Evolutionary conservation across 2,888 invertebrate species (phyloP), one percentile per base, ranked within the genome.

Genomic region (Athetis lepigone): DNA sequence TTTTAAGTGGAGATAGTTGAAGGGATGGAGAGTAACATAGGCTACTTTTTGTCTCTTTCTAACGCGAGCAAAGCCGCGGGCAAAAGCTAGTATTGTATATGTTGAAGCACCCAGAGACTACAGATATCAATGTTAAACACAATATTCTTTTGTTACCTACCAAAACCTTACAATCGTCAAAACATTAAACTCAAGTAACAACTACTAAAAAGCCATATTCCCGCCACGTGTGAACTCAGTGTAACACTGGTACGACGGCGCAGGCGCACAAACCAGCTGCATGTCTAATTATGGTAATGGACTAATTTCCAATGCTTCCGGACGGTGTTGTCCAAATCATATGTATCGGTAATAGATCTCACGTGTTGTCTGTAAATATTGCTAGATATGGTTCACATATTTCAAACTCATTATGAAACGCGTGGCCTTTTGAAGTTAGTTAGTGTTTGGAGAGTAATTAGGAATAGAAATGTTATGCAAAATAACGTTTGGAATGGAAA

Each of bases 221-320:
- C 43, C 52, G 4, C 42, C 40, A 27, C 49, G 49, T 52, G 49
- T 45, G 6, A 63, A 55, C 27, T 33, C 21, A 49, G 45, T 49
- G 57, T 75, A 51, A 66, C 37, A 61, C 66, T 66, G 25, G 47
- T 55, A 39, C 43, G 43, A 45, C 19, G 52, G 50, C 61, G 62
- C 63, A 64, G 29, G 54, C 51, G 27, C 40, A 58, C 58, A 46
- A 39, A 43, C 66, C 74, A 87, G 87, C 87, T 87, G 89, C 82
- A 84, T 82, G 76, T 69, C 86, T 89, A 90, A 90, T 90, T 90
- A 90, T 84, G 77, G 65, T 90, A 90, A 90, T 90, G 83, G 83
- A 76, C 82, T 88, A 85, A 88, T 87, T 87, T 82, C 70, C 75
- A 82, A 70, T 77, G 83, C 82, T 86, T 87, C 86, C 87, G 84